Base-by-base conservation (phyloP, 1,140 invertebrate genomes). In the Bombus fervidus region DNA sequence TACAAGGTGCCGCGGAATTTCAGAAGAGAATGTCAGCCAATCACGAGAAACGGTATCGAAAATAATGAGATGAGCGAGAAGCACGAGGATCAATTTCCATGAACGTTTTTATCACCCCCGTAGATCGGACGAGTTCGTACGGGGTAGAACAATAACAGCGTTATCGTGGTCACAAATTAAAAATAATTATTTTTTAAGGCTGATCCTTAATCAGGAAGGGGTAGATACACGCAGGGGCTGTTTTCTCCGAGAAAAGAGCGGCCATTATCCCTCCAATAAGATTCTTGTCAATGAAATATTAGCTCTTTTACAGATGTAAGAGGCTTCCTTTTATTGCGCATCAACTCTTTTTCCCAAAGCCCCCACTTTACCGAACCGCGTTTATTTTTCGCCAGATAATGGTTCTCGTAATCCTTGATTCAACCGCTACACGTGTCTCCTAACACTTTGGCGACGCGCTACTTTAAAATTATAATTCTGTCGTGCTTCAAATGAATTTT, bases 281-380 rank as follows among this genome's bases (percentile, higher is more conserved):
- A 95, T 95, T 94, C 90, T 95, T 95, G 95, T 95, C 95, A 95
- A 95, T 95, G 95, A 95, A 92, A 95, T 95, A 95, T 95, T 92
- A 94, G 93, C 92, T 92, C 91, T 87, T 94, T 93, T 94, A 94
- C 94, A 93, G 91, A 94, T 93, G 92, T 92, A 92, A 91, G 87
- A 87, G 77, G 83, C 87, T 89, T 87, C 88, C 82, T 91, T 94
- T 94, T 92, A 94, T 93, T 93, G 83, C 89, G 81, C 85, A 89
- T 92, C 93, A 93, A 94, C 94, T 94, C 93, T 94, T 95, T 93
- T 92, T 92, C 89, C 90, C 83, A 86, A 89, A 86, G 71, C 77
- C 47, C 39, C 74, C 86, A 71, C 89, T 87, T 89, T 79, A 64
- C 79, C 85, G 73, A 87, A 84, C 83, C 39, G 81, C 83, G 83